Evolutionary conservation across 2,888 invertebrate species (phyloP).

Genomic region (Spilosoma lubricipeda): DNA sequence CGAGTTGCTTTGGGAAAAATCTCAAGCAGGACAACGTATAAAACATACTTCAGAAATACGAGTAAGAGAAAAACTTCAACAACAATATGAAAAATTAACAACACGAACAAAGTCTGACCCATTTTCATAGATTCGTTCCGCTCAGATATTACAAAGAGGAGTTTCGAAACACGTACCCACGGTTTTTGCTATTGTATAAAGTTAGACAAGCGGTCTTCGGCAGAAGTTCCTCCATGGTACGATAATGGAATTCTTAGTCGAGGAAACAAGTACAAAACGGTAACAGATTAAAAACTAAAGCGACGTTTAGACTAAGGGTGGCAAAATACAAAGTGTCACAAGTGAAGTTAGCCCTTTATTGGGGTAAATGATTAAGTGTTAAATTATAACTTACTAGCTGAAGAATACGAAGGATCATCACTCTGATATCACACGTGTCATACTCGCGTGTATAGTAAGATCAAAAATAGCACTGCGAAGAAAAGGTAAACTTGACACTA

Average conservation of each 20-base stretch:
- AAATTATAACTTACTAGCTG: background rate
- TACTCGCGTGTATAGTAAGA: too few relatives aligned
- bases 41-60: constrained; percentile 7
- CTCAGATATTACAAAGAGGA: constrained; percentile 27
- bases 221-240: constrained; percentile 37
- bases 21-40: constrained; percentile 5
- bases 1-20: background rate
- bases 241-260: constrained; percentile 35
- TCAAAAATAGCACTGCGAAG: too few relatives aligned
- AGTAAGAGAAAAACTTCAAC: constrained; percentile 23
- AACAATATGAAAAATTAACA: constrained; percentile 37
- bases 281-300: constrained; percentile 16
- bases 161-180: constrained; percentile 38
- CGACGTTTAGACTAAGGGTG: background rate
- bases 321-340: constrained; percentile 1
- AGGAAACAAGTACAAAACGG: constrained; percentile 36
- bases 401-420: too few relatives aligned
- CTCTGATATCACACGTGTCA: too few relatives aligned
- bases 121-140: constrained; percentile 39
- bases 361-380: background rate
- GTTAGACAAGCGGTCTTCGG: constrained; percentile 36
- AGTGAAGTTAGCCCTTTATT: background rate
- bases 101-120: constrained; percentile 27
- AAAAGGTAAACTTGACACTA: background rate
- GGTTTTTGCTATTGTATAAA: constrained; percentile 43